Percentiles rank a stretch among this genome's conserved stretches.
phyloP scores from a whole-genome alignment of 2,797 vertebrate genomes.

The Echeneis naucrates region DNA sequence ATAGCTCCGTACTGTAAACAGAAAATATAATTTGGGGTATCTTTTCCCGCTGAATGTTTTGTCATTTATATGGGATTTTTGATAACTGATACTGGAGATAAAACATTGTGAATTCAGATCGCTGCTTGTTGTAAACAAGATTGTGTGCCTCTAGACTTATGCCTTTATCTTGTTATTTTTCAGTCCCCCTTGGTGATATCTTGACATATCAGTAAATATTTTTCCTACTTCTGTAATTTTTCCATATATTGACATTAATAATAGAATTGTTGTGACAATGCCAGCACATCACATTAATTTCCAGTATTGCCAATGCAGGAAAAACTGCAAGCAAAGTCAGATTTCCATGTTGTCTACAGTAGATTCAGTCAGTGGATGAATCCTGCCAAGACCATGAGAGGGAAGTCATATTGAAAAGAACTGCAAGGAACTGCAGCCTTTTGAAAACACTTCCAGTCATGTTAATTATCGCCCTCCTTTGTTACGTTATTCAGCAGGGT shows the following conservation, averaged over 20 bases:
- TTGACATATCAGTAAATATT: slow-evolving; percentile 1
- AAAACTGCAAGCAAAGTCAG: slow-evolving; percentile 46
- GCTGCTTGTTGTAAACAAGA: not conserved
- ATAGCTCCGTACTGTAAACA: slow-evolving; percentile 2
- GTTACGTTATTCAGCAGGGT: slow-evolving; percentile 32
- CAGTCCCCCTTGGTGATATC: not conserved
- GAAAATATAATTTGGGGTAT: slow-evolving; percentile 9
- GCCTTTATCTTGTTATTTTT: slow-evolving; percentile 10
- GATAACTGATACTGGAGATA: slow-evolving; percentile 1
- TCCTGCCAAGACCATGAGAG: slow-evolving; percentile 31
- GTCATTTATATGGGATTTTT: not conserved
- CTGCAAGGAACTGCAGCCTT: slow-evolving; percentile 18
- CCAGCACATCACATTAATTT: slow-evolving; percentile 35
- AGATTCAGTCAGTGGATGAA: slow-evolving; percentile 37
- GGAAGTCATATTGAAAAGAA: slow-evolving; percentile 39
- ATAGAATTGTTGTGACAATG: slow-evolving; percentile 26
- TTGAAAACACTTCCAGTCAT: slow-evolving; percentile 52
- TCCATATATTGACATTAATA: slow-evolving; percentile 11
- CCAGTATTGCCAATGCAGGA: slow-evolving; percentile 33
- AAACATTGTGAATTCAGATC: slow-evolving; percentile 3
- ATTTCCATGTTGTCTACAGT: slow-evolving; percentile 58
- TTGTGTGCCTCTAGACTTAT: not conserved
- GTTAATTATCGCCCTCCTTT: slow-evolving; percentile 46
- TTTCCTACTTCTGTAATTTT: slow-evolving; percentile 16
- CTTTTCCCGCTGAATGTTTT: not conserved